Evolutionary conservation across 2,888 invertebrate genomes (phyloP).

Genomic region (Euphydryas editha): DNA sequence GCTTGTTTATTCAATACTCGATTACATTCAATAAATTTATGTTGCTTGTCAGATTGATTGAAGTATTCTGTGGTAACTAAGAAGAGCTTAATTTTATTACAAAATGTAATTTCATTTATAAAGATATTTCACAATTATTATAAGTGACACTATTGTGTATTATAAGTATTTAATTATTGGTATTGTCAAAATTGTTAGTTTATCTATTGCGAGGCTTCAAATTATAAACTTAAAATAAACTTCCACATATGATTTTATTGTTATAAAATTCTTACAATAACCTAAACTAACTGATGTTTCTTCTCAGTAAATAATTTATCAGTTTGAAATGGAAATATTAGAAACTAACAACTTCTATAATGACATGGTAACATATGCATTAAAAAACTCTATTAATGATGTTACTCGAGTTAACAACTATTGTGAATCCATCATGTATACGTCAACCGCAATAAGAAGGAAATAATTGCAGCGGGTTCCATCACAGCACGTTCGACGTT

Average conservation of each 20-base stretch:
- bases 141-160: neutral
- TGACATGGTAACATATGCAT: neutral
- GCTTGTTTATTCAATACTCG: slow-evolving; percentile 35
- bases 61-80: slow-evolving; percentile 30
- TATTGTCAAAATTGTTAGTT: too few relatives aligned
- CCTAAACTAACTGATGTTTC: too few relatives aligned
- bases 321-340: too few relatives aligned
- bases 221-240: too few relatives aligned
- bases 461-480: slow-evolving; percentile 59
- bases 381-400: slow-evolving; percentile 44
- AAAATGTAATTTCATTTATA: neutral
- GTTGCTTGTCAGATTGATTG: slow-evolving; percentile 25
- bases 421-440: slow-evolving; percentile 70
- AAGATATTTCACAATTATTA: neutral
- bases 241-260: too few relatives aligned
- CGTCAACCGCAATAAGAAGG: slow-evolving; percentile 59
- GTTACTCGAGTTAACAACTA: slow-evolving; percentile 49
- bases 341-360: too few relatives aligned
- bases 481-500: slow-evolving; percentile 68
- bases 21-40: slow-evolving; percentile 35
- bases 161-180: too few relatives aligned
- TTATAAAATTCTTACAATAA: too few relatives aligned
- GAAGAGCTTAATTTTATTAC: neutral
- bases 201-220: too few relatives aligned
- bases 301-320: too few relatives aligned